These are phyloP conservation scores for Ornithoptera priamus DNA, from an alignment of 2,888 invertebrate genomes.

Conservation along the genomic window DNA sequence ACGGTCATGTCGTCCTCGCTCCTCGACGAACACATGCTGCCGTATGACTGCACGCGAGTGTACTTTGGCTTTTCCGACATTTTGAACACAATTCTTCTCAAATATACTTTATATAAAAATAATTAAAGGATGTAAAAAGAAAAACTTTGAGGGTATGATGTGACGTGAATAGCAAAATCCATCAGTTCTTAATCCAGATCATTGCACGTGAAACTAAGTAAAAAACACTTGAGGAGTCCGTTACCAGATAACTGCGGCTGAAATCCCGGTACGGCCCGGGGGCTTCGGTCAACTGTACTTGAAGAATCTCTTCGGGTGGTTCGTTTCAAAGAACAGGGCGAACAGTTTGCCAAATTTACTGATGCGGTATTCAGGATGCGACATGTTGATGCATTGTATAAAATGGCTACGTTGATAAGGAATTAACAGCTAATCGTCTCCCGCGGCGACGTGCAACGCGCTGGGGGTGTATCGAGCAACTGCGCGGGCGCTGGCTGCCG, in stretches of 20 bases:
- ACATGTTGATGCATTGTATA: constrained; percentile 77
- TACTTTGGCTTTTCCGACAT: constrained; percentile 57
- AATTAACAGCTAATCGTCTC: background rate
- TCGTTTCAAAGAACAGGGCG: constrained; percentile 68
- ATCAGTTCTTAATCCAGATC: background rate
- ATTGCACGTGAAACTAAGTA: constrained; percentile 6
- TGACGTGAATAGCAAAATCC: constrained; percentile 17
- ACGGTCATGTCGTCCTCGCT: constrained; percentile 75
- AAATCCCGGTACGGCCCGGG: constrained; percentile 14
- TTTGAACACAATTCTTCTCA: background rate
- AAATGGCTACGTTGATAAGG: constrained; percentile 28
- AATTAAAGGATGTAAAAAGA: background rate
- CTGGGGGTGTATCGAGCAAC: constrained; percentile 30
- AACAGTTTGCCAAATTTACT: constrained; percentile 62
- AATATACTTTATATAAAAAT: background rate
- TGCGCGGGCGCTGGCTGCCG: constrained; percentile 12
- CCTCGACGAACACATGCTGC: constrained; percentile 66
- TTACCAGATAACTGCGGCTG: constrained; percentile 46
- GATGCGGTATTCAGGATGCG: constrained; percentile 60
- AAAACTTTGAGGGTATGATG: constrained; percentile 16
- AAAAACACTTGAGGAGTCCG: constrained; percentile 18
- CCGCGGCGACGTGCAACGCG: constrained; percentile 11
- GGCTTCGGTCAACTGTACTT: constrained; percentile 74
- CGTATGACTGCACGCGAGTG: constrained; percentile 67
- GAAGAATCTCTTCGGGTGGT: constrained; percentile 73